A percentile compares a stretch with the other conserved stretches of the same genome.
phyloP scores from a whole-genome alignment of 2,888 invertebrate species.

The Mythimna ferrago region DNA sequence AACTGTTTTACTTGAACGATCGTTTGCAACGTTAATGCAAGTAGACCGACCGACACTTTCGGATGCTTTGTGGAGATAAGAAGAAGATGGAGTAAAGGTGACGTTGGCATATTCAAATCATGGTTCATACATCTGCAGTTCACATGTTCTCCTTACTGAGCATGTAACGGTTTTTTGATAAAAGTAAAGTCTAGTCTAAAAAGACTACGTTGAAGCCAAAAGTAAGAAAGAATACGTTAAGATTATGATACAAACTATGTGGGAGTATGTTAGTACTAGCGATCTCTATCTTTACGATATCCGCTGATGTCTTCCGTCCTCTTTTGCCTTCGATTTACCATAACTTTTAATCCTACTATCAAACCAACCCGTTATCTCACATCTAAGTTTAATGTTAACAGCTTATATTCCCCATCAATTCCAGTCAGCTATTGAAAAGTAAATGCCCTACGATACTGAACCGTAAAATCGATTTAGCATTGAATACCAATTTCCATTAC shows the following conservation, averaged over 20 bases:
- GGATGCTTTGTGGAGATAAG: conserved; percentile 67
- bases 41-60: conserved; percentile 68
- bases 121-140: neutral
- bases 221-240: too few relatives aligned
- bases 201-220: neutral
- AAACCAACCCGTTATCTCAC: conserved; percentile 12
- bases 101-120: conserved; percentile 20
- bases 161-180: neutral
- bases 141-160: neutral
- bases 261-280: conserved; percentile 7
- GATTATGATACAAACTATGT: neutral
- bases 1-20: conserved; percentile 87
- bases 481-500: conserved; percentile 64
- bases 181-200: neutral
- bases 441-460: conserved; percentile 48
- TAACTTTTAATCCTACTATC: conserved; percentile 11
- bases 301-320: conserved; percentile 1
- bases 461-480: conserved; percentile 62
- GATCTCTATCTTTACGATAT: conserved; percentile 3
- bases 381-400: conserved; percentile 43
- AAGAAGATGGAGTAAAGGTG: conserved; percentile 60
- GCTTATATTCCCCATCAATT: conserved; percentile 32
- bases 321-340: neutral
- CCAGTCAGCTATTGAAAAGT: conserved; percentile 46
- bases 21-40: conserved; percentile 75